phyloP scores from a whole-genome alignment of 2,888 invertebrate genomes.

The Dendrolimus pini region DNA sequence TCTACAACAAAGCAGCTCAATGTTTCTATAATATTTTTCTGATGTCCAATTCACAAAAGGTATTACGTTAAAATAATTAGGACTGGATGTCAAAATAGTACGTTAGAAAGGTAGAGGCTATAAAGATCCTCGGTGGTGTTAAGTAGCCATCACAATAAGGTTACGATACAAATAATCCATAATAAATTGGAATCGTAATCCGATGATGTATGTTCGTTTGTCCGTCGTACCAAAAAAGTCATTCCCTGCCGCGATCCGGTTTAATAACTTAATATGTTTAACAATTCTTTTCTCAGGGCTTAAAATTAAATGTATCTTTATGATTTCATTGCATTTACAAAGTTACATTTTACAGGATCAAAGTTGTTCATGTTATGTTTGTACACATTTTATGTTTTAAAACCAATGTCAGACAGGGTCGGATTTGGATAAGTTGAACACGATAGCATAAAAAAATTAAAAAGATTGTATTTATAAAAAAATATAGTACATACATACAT shows the following conservation, averaged over 20 bases:
- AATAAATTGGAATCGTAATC: slow-evolving; percentile 66
- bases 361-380: not conserved
- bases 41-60: slow-evolving; percentile 43
- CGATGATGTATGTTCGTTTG: slow-evolving; percentile 60
- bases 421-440: too few relatives aligned
- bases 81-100: slow-evolving; percentile 67
- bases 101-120: slow-evolving; percentile 33
- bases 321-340: slow-evolving; percentile 20
- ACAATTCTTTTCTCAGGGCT: slow-evolving; percentile 46
- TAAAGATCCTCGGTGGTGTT: slow-evolving; percentile 46
- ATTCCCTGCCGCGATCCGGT: slow-evolving; percentile 36
- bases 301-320: slow-evolving; percentile 36
- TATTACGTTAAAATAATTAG: slow-evolving; percentile 66
- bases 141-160: slow-evolving; percentile 54
- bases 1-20: slow-evolving; percentile 31
- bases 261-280: slow-evolving; percentile 63
- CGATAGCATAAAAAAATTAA: too few relatives aligned
- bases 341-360: slow-evolving; percentile 3
- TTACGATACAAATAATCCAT: slow-evolving; percentile 49
- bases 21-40: slow-evolving; percentile 27
- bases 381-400: slow-evolving; percentile 1
- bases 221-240: slow-evolving; percentile 37
- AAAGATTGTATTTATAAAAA: too few relatives aligned
- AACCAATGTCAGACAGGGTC: too few relatives aligned
- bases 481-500: too few relatives aligned